Evolutionary conservation across 2,113 vertebrate species (phyloP).

Genomic region (Ifrita kowaldi): DNA sequence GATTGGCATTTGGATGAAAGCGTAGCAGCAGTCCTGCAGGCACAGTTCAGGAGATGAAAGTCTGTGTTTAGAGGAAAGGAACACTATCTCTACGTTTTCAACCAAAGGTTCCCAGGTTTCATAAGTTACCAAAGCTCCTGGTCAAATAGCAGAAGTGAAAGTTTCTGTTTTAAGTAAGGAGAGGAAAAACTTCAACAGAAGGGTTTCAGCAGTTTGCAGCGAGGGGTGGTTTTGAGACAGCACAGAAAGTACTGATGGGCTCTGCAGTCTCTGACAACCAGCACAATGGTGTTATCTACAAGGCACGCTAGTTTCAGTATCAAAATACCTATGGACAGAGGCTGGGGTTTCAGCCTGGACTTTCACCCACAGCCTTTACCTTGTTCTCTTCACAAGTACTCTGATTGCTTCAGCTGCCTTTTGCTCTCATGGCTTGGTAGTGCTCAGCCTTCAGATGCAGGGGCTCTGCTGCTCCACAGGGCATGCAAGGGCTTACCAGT

Average conservation of each 20-base stretch:
- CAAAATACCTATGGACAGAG: neutral
- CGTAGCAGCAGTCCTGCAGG: neutral
- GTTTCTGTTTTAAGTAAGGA: neutral
- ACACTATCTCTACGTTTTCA: neutral
- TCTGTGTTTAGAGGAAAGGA: neutral
- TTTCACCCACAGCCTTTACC: neutral
- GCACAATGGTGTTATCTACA: accelerated
- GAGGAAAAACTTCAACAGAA: neutral
- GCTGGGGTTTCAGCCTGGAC: neutral
- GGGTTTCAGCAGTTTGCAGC: neutral
- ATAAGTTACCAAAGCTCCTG: neutral
- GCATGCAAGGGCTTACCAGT: accelerated
- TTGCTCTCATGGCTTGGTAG: neutral
- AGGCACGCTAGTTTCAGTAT: neutral
- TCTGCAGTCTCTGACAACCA: neutral
- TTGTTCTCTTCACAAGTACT: neutral
- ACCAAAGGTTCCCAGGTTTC: neutral
- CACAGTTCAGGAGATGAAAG: neutral
- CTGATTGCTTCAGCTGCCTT: neutral
- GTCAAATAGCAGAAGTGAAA: conserved; percentile 7
- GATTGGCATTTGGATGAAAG: neutral
- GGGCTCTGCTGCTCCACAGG: neutral
- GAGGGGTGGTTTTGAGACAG: neutral
- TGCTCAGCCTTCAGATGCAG: accelerated
- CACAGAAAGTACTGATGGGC: neutral